Percentiles rank a stretch among this genome's conserved stretches.
phyloP scores from a whole-genome alignment of 1,140 invertebrate genomes.

The Ostrea denselamellosa region DNA sequence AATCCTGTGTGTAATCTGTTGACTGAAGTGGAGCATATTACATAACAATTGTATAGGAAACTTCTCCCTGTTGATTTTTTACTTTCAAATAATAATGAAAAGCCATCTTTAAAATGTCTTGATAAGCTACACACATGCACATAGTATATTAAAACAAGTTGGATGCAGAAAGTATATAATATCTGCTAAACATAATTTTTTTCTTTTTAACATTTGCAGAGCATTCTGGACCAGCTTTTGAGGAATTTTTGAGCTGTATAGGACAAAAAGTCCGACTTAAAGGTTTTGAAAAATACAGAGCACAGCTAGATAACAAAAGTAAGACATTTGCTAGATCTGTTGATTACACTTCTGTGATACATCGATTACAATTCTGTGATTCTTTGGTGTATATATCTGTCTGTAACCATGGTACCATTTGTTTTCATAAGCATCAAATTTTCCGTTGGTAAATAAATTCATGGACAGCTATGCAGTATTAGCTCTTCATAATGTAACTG shows the following conservation, averaged over 20 bases:
- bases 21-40: neutral
- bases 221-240: slow-evolving; percentile 87
- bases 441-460: no score
- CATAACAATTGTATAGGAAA: neutral
- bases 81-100: neutral
- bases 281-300: slow-evolving; percentile 93
- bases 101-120: neutral
- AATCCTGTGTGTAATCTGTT: neutral
- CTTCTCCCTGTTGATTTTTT: neutral
- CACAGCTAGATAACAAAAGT: slow-evolving; percentile 94
- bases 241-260: slow-evolving; percentile 89
- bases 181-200: neutral
- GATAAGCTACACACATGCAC: neutral
- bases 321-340: slow-evolving; percentile 61
- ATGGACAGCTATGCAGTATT: no score
- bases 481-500: no score
- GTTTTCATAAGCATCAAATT: no score
- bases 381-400: neutral
- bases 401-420: no score
- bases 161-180: no score
- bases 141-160: no score
- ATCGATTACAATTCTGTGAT: neutral
- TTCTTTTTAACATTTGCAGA: slow-evolving; percentile 81
- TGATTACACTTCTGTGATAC: neutral
- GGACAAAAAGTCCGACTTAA: slow-evolving; percentile 94